phyloP scores from a whole-genome alignment of 2,888 invertebrate genomes.

The Cheilosia urbana region DNA sequence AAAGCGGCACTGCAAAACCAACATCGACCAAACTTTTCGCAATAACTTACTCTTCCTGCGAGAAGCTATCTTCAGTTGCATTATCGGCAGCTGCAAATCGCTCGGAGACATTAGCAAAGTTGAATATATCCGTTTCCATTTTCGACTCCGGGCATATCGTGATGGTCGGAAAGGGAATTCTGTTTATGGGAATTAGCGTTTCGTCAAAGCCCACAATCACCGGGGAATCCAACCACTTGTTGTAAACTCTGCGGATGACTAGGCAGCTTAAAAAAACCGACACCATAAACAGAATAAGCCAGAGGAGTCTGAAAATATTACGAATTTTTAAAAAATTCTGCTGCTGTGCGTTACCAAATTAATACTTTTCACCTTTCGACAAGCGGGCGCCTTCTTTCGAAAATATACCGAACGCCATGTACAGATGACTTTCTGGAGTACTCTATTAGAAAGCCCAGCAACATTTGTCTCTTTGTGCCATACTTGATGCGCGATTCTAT shows the following conservation, averaged over 20 bases:
- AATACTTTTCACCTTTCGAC: conserved; percentile 80
- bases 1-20: neutral
- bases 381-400: conserved; percentile 81
- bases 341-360: neutral
- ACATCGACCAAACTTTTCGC: neutral
- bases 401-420: conserved; percentile 82
- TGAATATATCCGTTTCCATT: conserved; percentile 80
- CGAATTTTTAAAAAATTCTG: neutral
- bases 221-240: conserved; percentile 81
- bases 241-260: conserved; percentile 80
- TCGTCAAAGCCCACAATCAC: conserved; percentile 82
- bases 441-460: conserved; percentile 81
- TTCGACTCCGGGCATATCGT: conserved; percentile 83
- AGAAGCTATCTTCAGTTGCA: conserved; percentile 62
- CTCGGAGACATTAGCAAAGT: conserved; percentile 79
- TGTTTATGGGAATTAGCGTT: conserved; percentile 81
- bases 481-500: conserved; percentile 82
- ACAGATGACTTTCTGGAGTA: conserved; percentile 81
- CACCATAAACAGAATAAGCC: conserved; percentile 80
- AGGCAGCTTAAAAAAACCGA: conserved; percentile 81
- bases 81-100: conserved; percentile 76
- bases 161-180: conserved; percentile 82
- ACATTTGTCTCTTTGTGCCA: conserved; percentile 80
- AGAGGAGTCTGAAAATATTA: conserved; percentile 78
- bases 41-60: conserved; percentile 74